Base-by-base conservation (phyloP, 2,797 vertebrate species). In the Cyclura pinguis region DNA sequence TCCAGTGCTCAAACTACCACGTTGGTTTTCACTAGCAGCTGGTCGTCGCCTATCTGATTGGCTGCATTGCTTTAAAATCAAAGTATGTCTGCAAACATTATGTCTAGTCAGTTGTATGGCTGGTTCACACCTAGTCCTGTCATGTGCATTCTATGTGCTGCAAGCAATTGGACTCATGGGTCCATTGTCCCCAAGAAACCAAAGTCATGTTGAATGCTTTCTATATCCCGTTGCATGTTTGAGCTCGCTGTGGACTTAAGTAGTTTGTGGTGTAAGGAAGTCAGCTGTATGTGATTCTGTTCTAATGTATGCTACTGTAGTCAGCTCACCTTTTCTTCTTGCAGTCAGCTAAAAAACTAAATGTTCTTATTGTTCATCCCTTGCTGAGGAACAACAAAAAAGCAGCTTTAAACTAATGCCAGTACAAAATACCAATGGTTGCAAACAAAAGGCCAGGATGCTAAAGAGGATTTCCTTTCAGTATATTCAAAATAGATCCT, bases 391-490 rank as follows among this genome's bases (percentile, higher is more conserved):
- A 85, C 64, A 69, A 73, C 35, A 55, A 77, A 64, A 35, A 69
- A 81, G 42, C 38, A 82, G 0, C 10, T 57, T 89, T 89, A 84
- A 91, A 94, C 91, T 92, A 88, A 59, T 4, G 20, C 90, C 52
- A 91, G 3, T 38, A 38, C 89, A 92, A 92, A 91, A 84, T 85
- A 87, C 88, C 94, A 94, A 93, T 91, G 90, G 67, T 89, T 94
- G 89, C 78, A 88, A 96, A 95, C n/a, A 89, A 89, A 93, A 59
- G 52, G 76, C 57, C 78, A 92, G 93, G 90, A 93, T 89, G 90
- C 87, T 91, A 38, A 87, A 88, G 94, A 95, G 88, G 92, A 91
- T 96, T 95, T 96, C 91, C 92, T 96, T 93, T n/a, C 92, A 88
- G 92, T 88, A 88, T 93, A 85, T 93, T 89, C 89, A 92, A 95